phyloP scores from a whole-genome alignment of 2,113 vertebrate genomes.

The Pygathrix nemaeus region DNA sequence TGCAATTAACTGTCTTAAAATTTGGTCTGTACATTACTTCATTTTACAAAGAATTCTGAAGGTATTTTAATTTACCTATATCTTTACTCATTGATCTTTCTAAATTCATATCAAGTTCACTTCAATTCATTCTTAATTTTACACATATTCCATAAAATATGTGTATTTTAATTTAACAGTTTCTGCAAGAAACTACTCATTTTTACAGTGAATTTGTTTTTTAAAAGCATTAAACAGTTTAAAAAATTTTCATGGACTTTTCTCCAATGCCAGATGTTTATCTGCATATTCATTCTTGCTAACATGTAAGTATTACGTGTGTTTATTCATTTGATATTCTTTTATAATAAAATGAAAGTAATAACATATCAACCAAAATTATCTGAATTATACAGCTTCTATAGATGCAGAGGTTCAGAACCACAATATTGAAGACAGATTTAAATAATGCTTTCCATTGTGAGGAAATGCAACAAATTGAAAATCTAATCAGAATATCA shows the following conservation, averaged over 20 bases:
- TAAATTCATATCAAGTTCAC: neutral
- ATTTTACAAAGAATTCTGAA: neutral
- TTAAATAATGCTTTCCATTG: slow-evolving; percentile 67
- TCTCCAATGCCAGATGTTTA: neutral
- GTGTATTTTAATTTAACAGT: neutral
- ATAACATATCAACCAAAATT: slow-evolving; percentile 56
- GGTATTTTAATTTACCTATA: neutral
- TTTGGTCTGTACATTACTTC: neutral
- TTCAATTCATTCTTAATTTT: slow-evolving; percentile 27
- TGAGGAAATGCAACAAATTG: slow-evolving; percentile 56
- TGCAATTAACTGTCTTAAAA: neutral
- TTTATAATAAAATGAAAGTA: slow-evolving; percentile 61
- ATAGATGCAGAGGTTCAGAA: slow-evolving; percentile 32
- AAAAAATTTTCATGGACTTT: neutral
- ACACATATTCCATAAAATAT: neutral
- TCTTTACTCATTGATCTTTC: neutral
- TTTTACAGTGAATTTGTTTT: neutral
- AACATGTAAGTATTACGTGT: neutral
- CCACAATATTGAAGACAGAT: slow-evolving; percentile 60
- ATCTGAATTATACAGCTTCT: slow-evolving; percentile 61
- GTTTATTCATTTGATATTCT: slow-evolving; percentile 48
- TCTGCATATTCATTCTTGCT: slow-evolving; percentile 3
- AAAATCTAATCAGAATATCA: slow-evolving; percentile 74
- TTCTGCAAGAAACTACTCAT: neutral
- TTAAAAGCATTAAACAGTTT: neutral